Conservation (phyloP, 2,113 vertebrate genomes). For the Catharus bicknelli region DNA sequence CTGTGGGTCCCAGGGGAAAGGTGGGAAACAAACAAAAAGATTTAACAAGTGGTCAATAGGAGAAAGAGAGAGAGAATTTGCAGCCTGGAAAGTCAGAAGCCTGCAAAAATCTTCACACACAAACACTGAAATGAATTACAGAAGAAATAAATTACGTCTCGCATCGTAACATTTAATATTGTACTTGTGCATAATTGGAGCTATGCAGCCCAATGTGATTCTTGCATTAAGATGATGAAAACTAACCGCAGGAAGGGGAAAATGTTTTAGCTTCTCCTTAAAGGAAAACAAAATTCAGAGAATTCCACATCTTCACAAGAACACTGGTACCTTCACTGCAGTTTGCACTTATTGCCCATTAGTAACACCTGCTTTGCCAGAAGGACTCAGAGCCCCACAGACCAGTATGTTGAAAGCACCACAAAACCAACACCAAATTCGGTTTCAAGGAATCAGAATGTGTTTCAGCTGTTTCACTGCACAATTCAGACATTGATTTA, state of each 20-base stretch:
- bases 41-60: constrained; percentile 91
- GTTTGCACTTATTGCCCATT: background rate
- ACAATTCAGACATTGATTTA: background rate
- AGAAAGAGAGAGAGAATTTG: constrained; percentile 78
- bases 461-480: background rate
- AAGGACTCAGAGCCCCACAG: background rate
- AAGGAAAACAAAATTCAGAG: constrained; percentile 9
- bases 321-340: background rate
- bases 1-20: constrained; percentile 88
- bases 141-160: constrained; percentile 72
- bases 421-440: background rate
- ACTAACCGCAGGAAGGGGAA: constrained; percentile 42
- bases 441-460: background rate
- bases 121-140: constrained; percentile 72
- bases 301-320: background rate
- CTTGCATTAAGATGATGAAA: constrained; percentile 61
- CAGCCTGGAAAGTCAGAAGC: constrained; percentile 73
- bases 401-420: background rate
- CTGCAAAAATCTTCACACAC: constrained; percentile 64
- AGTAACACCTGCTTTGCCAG: background rate
- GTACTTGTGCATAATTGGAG: constrained; percentile 60
- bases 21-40: constrained; percentile 96
- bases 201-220: constrained; percentile 57
- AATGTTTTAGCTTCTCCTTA: background rate
- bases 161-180: constrained; percentile 73